Conservation (phyloP, 2,888 invertebrate genomes). For the Dryococelus australis region DNA sequence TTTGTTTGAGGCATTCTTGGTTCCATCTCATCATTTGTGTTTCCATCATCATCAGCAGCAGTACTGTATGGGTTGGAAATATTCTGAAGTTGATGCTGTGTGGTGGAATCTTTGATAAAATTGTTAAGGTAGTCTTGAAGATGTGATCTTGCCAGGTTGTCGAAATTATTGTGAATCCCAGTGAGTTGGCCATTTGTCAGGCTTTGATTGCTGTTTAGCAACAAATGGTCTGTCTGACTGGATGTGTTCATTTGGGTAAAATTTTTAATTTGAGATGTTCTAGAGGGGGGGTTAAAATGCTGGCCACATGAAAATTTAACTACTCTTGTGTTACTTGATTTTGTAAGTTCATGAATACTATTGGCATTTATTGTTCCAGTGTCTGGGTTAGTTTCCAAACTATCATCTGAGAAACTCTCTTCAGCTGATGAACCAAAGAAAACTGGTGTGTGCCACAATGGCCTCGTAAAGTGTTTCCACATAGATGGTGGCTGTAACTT, state of each 20-base stretch:
- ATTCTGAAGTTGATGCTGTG: not conserved
- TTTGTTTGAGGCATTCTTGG: not conserved
- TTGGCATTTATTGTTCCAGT: not conserved
- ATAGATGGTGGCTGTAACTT: not conserved
- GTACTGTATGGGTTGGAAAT: not conserved
- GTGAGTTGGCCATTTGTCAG: not conserved
- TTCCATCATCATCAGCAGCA: not conserved
- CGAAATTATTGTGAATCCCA: not conserved
- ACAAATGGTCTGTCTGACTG: not conserved
- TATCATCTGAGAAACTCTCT: conserved; percentile 42
- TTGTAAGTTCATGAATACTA: not conserved
- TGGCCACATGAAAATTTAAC: not conserved
- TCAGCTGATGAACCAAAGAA: conserved; percentile 19
- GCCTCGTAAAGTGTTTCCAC: not conserved
- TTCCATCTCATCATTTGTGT: not conserved
- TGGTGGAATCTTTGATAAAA: not conserved
- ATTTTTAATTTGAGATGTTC: not conserved
- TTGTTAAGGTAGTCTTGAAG: not conserved
- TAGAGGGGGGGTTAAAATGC: not conserved
- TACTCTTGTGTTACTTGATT: not conserved
- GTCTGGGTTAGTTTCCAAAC: conserved; percentile 36
- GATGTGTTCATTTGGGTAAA: not conserved
- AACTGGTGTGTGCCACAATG: not conserved
- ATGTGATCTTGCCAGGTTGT: not conserved
- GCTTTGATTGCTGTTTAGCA: not conserved